A percentile compares a stretch with the other conserved stretches of the same genome.
Conservation (phyloP, 1,140 invertebrate genomes). For the Cyphomyrmex costatus region DNA sequence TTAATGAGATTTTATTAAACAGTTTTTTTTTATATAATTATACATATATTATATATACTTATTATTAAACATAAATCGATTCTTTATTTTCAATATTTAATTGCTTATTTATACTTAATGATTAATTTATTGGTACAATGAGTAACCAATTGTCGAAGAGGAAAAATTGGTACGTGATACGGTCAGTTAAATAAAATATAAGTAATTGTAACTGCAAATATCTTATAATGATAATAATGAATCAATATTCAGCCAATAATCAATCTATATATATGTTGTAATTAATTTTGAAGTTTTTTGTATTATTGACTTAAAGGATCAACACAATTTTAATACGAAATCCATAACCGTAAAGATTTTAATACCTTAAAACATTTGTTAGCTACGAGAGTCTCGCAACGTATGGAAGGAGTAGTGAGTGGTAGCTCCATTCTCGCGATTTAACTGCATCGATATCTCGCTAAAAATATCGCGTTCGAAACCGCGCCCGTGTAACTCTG, state of each 20-base stretch:
- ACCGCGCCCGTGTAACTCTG: slow-evolving; percentile 22
- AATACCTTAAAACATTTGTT: not conserved
- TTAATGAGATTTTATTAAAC: not conserved
- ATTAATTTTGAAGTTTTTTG: not conserved
- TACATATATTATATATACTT: too few relatives aligned
- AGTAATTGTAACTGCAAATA: not conserved
- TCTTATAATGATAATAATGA: too few relatives aligned
- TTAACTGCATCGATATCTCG: slow-evolving; percentile 53
- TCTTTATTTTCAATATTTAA: not conserved
- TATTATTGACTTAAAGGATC: not conserved
- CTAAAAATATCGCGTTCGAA: slow-evolving; percentile 45
- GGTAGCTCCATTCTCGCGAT: slow-evolving; percentile 50
- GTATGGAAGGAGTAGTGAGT: slow-evolving; percentile 33
- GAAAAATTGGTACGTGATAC: slow-evolving; percentile 4
- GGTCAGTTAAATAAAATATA: not conserved
- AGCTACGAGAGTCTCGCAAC: slow-evolving; percentile 17
- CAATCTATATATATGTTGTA: not conserved
- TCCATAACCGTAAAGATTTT: not conserved
- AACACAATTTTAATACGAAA: slow-evolving; percentile 6
- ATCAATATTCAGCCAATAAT: not conserved
- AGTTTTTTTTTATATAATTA: too few relatives aligned
- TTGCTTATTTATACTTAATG: not conserved
- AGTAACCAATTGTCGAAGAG: not conserved
- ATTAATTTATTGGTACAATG: not conserved
- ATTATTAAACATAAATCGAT: not conserved